Evolutionary conservation across 1,140 invertebrate species (phyloP).

Genomic region (Drosophila tani): DNA sequence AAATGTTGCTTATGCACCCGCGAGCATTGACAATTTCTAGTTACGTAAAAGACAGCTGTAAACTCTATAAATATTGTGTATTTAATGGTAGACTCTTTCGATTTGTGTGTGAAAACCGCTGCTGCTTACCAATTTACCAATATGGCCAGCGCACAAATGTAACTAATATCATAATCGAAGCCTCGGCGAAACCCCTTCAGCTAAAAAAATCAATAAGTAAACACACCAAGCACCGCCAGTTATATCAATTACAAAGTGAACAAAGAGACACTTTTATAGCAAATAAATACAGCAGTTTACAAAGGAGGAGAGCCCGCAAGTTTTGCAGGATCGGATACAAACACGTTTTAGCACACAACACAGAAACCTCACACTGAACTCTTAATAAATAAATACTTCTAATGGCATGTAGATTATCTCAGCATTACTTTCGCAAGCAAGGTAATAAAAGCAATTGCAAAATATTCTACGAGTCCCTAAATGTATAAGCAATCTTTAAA

Average conservation of each 20-base stretch:
- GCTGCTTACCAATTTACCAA: conserved; percentile 21
- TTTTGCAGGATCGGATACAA: conserved; percentile 34
- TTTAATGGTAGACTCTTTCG: conserved; percentile 22
- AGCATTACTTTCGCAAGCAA: conserved; percentile 49
- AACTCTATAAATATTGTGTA: conserved; percentile 46
- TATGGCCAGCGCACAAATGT: conserved; percentile 57
- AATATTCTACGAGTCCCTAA: conserved; percentile 49
- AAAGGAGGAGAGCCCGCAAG: conserved; percentile 11
- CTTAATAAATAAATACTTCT: conserved; percentile 10
- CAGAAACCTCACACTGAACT: conserved; percentile 68
- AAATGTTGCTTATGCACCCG: conserved; percentile 53
- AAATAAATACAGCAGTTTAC: conserved; percentile 30
- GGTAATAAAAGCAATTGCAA: conserved; percentile 50
- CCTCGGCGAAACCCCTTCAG: conserved; percentile 25
- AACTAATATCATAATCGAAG: conserved; percentile 33
- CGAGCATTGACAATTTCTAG: conserved; percentile 69
- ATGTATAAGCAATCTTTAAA: conserved; percentile 50
- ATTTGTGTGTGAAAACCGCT: conserved; percentile 45
- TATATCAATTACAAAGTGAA: conserved; percentile 71
- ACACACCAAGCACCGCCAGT: conserved; percentile 74
- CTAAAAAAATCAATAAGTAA: conserved; percentile 44
- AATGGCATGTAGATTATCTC: conserved; percentile 46
- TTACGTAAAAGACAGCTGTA: conserved; percentile 43
- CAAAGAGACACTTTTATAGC: conserved; percentile 52
- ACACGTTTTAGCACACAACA: conserved; percentile 71